Percentiles rank a stretch among this genome's conserved stretches.
Evolutionary conservation across 1,140 invertebrate genomes (phyloP).

Genomic region (Pogonus chalceus): DNA sequence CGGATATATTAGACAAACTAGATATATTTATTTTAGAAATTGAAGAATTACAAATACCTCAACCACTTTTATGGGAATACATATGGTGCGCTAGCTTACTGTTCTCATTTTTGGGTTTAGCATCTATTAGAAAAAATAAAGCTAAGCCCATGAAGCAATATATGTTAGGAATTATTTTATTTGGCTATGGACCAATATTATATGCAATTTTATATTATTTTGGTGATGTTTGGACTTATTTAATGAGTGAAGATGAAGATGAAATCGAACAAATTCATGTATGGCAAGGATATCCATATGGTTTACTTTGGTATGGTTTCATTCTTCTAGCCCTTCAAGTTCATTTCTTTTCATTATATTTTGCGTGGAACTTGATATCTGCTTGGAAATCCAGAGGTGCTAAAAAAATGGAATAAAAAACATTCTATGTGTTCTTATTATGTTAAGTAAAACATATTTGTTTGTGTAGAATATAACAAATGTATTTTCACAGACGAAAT

Average conservation of each 20-base stretch:
- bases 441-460: too few relatives aligned
- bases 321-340: slow-evolving; percentile 81
- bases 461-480: too few relatives aligned
- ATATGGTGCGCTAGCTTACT: slow-evolving; percentile 81
- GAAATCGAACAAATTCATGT: slow-evolving; percentile 68
- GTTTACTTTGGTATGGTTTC: slow-evolving; percentile 89
- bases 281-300: slow-evolving; percentile 77
- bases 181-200: slow-evolving; percentile 72
- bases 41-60: slow-evolving; percentile 85
- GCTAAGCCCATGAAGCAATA: slow-evolving; percentile 69
- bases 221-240: slow-evolving; percentile 70
- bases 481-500: too few relatives aligned
- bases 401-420: slow-evolving; percentile 42
- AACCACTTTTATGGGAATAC: slow-evolving; percentile 89
- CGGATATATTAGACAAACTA: slow-evolving; percentile 81
- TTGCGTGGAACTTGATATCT: slow-evolving; percentile 73
- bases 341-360: slow-evolving; percentile 82
- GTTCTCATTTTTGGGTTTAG: slow-evolving; percentile 76
- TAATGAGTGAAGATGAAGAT: slow-evolving; percentile 54
- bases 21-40: slow-evolving; percentile 91
- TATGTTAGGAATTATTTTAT: slow-evolving; percentile 64
- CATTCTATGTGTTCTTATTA: too few relatives aligned
- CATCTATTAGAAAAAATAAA: slow-evolving; percentile 76
- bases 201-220: slow-evolving; percentile 77
- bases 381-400: slow-evolving; percentile 75